Evolutionary conservation across 2,113 vertebrate species (phyloP).

Genomic region (Rhagologus leucostigma): DNA sequence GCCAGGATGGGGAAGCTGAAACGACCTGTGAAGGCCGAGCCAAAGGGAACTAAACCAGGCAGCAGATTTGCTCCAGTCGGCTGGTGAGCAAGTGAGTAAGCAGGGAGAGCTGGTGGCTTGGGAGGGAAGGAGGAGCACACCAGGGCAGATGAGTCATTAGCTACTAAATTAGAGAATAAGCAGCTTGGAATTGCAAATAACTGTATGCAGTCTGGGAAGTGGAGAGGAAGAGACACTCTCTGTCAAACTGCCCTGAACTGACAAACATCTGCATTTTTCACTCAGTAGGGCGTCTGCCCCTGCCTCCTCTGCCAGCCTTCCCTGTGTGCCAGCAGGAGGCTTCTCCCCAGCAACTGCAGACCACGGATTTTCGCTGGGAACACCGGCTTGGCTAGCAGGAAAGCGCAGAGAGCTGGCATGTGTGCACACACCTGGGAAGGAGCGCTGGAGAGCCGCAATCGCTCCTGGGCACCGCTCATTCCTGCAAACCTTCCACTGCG

Average conservation of each 20-base stretch:
- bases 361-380: neutral
- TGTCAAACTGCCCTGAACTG: neutral
- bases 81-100: neutral
- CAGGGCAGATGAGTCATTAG: neutral
- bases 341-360: neutral
- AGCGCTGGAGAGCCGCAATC: fast-evolving
- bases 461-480: neutral
- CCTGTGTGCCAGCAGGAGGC: neutral
- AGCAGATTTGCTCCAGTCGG: neutral
- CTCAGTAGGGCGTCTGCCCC: neutral
- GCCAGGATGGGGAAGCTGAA: neutral
- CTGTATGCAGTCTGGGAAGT: neutral
- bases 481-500: neutral
- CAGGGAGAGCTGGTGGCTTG: neutral
- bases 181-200: conserved; percentile 38
- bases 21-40: neutral
- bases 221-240: neutral
- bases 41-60: neutral
- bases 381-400: neutral
- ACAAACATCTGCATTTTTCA: neutral
- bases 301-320: neutral
- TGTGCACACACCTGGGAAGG: neutral
- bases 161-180: neutral
- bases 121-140: neutral
- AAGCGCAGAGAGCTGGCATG: fast-evolving